Base-by-base conservation (phyloP, 2,113 vertebrate species). In the Aptenodytes patagonicus region DNA sequence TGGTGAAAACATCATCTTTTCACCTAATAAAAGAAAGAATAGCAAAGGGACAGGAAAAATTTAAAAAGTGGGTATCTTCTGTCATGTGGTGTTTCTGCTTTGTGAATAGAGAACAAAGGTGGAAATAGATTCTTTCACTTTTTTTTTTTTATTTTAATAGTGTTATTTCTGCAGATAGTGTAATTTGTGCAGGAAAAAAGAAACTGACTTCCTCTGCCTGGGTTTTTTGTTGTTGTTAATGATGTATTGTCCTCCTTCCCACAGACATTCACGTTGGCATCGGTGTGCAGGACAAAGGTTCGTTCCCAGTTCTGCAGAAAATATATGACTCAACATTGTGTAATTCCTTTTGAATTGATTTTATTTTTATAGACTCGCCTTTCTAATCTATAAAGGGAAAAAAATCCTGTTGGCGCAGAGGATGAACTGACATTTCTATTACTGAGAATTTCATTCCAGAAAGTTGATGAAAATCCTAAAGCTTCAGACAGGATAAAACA, bases 331-430 rank as follows among this genome's bases (percentile, higher is more conserved):
- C 36, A 85, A 79, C 47, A n/a, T 77, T n/a, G 25, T 86, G 13
- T 77, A 93, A 93, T 89, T 91, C 61, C 70, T 85, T 91, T 93
- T 91, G 83, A 93, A 95, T 77, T 73, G 54, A 64, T 94, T 95
- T 94, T 87, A 47, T 66, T 94, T 91, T 91, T 88, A 88, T 83
- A 80, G 87, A 87, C 60, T 94, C 2, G 10, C 51, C 49, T 89
- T 44, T 83, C 44, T 87, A 72, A 90, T 89, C 65, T 79, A 24
- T 89, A 51, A 73, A 66, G n/a, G 26, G 40, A 81, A 90, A 81
- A 81, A 91, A 62, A 79, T 55, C 46, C 54, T 70, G 16, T 72
- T 91, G 84, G 42, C 75, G 70, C 22, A 47, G 70, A 61, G 24
- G n/a, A 79, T 55, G 54, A 73, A 62, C 42, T 92, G 18, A 34